Conservation (phyloP, 2,113 vertebrate species). For the Lepus europaeus region DNA sequence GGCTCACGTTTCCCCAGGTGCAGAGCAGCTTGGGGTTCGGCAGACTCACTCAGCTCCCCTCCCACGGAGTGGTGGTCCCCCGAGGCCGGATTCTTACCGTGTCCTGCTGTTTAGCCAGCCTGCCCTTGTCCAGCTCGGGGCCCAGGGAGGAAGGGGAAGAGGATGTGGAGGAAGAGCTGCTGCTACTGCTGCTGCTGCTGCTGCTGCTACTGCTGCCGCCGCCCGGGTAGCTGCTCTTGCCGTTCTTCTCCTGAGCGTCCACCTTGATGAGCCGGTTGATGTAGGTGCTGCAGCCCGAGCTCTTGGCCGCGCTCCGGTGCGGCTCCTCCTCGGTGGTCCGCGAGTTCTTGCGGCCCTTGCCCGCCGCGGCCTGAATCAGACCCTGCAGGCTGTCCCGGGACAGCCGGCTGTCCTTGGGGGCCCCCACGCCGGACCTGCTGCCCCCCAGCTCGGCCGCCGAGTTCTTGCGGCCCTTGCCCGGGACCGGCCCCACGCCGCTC, state of each 20-base stretch:
- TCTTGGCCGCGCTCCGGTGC: constrained; percentile 82
- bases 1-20: not conserved
- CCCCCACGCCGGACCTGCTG: constrained; percentile 56
- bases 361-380: constrained; percentile 89
- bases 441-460: constrained; percentile 91
- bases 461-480: constrained; percentile 93
- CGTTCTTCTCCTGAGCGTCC: constrained; percentile 93
- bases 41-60: not conserved
- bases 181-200: constrained; percentile 57
- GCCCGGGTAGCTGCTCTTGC: constrained; percentile 83
- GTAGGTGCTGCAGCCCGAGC: constrained; percentile 90
- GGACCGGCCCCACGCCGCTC: constrained; percentile 78
- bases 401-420: constrained; percentile 85
- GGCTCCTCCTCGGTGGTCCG: constrained; percentile 89
- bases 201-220: constrained; percentile 59
- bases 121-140: constrained; percentile 89
- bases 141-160: constrained; percentile 82
- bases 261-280: constrained; percentile 97
- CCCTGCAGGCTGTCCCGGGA: constrained; percentile 91
- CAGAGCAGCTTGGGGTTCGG: no score
- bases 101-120: constrained; percentile 86
- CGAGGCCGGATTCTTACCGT: constrained; percentile 87
- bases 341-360: constrained; percentile 94
- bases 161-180: constrained; percentile 78
- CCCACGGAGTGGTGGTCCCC: rapidly evolving